Percentiles rank a stretch among this genome's conserved stretches.
Evolutionary conservation across 2,797 vertebrate genomes (phyloP).

Genomic region (Gallirallus australis): DNA sequence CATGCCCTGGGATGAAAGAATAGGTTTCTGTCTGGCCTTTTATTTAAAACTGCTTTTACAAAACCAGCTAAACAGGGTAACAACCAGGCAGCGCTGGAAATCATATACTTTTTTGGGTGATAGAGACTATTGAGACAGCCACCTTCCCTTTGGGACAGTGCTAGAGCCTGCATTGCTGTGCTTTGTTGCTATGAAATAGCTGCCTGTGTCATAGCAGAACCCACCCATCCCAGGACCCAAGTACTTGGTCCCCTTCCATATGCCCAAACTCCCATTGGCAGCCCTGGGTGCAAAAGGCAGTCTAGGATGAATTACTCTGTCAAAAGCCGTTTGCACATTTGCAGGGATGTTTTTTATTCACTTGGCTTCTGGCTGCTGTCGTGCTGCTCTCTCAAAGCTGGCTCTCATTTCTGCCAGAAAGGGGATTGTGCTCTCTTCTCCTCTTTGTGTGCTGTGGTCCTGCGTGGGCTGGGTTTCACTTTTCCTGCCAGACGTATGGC

Average conservation of each 20-base stretch:
- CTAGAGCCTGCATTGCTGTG: not conserved
- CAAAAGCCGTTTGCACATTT: not conserved
- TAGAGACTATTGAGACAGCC: not conserved
- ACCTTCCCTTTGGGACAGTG: not conserved
- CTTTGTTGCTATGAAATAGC: not conserved
- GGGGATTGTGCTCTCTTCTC: not conserved
- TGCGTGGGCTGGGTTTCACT: not conserved
- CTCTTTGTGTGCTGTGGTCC: rapidly evolving
- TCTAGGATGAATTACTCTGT: not conserved
- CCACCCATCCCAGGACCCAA: not conserved
- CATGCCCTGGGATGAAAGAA: not conserved
- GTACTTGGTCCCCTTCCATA: not conserved
- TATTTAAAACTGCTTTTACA: not conserved
- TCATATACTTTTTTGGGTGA: not conserved
- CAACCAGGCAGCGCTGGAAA: not conserved
- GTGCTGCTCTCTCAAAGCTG: not conserved
- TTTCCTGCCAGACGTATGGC: not conserved
- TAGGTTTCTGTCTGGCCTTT: not conserved
- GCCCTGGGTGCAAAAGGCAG: not conserved
- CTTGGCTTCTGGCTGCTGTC: not conserved
- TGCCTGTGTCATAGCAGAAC: not conserved
- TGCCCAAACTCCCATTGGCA: not conserved
- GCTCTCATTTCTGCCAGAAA: not conserved
- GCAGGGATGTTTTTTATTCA: not conserved
- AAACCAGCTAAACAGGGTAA: not conserved